phyloP scores from a whole-genome alignment of 30 jellyfish, hydroid and myxozoan genomes.

The Aurelia sp. region DNA sequence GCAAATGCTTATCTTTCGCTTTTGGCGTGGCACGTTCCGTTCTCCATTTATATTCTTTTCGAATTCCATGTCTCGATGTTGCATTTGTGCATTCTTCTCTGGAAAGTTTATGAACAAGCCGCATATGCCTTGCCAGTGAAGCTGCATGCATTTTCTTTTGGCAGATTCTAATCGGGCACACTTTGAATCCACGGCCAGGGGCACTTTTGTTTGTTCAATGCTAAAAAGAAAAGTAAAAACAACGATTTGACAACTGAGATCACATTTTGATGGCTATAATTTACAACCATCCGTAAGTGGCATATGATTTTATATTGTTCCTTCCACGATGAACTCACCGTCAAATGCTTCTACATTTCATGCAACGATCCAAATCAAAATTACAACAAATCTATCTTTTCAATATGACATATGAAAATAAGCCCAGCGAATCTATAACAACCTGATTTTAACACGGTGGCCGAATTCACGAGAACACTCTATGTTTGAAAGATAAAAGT shows the following conservation, averaged over 20 bases:
- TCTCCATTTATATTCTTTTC: not conserved
- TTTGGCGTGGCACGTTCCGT: not conserved
- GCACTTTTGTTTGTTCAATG: not conserved
- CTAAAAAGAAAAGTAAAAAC: not conserved
- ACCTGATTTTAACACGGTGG: no score
- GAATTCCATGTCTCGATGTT: not conserved
- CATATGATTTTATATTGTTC: no score
- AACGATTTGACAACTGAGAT: not conserved
- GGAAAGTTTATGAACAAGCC: not conserved
- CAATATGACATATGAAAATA: no score
- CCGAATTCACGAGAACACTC: no score
- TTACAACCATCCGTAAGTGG: not conserved
- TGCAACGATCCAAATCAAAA: no score
- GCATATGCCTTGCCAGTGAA: not conserved
- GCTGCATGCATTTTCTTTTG: not conserved
- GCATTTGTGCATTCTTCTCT: not conserved
- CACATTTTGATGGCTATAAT: not conserved
- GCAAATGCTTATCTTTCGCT: not conserved
- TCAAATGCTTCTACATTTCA: no score
- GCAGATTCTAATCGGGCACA: not conserved
- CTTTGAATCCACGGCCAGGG: not conserved
- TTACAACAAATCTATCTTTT: no score
- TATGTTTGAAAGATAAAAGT: no score
- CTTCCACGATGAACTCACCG: no score
- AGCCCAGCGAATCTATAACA: no score